These are phyloP conservation scores for Amphiduros pacificus DNA, from an alignment of 2,888 invertebrate genomes.

Conservation along the genomic window DNA sequence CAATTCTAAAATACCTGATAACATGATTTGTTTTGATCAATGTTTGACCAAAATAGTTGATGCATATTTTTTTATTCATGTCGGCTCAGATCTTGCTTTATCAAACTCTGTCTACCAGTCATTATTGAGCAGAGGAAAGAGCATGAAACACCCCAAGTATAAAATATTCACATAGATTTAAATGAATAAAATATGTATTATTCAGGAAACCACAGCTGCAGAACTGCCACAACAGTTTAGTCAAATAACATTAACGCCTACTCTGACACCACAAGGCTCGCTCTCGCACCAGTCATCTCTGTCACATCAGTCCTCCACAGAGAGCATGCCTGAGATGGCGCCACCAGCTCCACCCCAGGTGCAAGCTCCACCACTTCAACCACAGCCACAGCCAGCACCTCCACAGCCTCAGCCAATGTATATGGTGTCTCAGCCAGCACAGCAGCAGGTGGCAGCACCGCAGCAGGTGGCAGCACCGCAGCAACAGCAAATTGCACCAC, in stretches of 20 bases:
- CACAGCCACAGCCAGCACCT: neutral
- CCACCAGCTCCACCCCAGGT: neutral
- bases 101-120: neutral
- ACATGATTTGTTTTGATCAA: no score
- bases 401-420: constrained; percentile 15
- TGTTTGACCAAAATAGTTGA: neutral
- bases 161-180: neutral
- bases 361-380: neutral
- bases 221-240: constrained; percentile 14
- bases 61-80: neutral
- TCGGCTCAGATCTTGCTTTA: neutral
- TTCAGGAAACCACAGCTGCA: neutral
- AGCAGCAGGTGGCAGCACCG: neutral
- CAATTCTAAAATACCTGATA: no score
- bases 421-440: constrained; percentile 3
- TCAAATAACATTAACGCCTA: constrained; percentile 13
- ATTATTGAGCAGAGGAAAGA: neutral
- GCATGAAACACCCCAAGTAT: neutral
- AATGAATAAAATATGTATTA: neutral
- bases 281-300: neutral
- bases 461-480: neutral
- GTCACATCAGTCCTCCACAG: constrained; percentile 15
- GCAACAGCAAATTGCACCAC: constrained; percentile 8
- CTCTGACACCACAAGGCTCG: neutral
- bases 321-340: neutral